Conservation (phyloP, 2,888 invertebrate genomes). For the Pristionchus fissidentatus region DNA sequence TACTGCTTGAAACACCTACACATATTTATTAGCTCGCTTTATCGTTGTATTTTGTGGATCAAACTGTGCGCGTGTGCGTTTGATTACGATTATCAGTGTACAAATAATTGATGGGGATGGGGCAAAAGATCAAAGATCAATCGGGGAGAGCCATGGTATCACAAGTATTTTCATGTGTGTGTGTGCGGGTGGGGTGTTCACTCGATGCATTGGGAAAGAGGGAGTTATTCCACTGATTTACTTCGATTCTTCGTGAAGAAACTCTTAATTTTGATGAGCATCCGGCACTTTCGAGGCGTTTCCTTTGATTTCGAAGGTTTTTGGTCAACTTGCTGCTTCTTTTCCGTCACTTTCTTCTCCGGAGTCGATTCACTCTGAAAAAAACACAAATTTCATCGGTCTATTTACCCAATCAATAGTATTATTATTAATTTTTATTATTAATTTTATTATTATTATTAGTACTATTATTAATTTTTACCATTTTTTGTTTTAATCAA, state of each 20-base stretch:
- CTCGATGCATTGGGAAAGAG: neutral
- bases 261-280: neutral
- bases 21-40: neutral
- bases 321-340: too few relatives aligned
- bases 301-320: neutral
- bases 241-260: conserved; percentile 28
- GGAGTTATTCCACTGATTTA: neutral
- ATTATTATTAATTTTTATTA: too few relatives aligned
- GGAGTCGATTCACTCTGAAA: neutral
- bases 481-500: too few relatives aligned
- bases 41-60: neutral
- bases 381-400: too few relatives aligned
- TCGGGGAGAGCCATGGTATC: too few relatives aligned
- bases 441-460: too few relatives aligned
- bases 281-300: neutral
- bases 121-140: neutral
- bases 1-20: neutral
- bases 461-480: too few relatives aligned
- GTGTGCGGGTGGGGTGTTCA: too few relatives aligned
- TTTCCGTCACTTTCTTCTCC: neutral
- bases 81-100: too few relatives aligned
- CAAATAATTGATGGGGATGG: neutral
- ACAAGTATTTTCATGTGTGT: too few relatives aligned
- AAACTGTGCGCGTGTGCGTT: neutral
- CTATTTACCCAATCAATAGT: too few relatives aligned